These are phyloP conservation scores for Antrozous pallidus DNA, from an alignment of 2,797 vertebrate species.

Conservation along the genomic window DNA sequence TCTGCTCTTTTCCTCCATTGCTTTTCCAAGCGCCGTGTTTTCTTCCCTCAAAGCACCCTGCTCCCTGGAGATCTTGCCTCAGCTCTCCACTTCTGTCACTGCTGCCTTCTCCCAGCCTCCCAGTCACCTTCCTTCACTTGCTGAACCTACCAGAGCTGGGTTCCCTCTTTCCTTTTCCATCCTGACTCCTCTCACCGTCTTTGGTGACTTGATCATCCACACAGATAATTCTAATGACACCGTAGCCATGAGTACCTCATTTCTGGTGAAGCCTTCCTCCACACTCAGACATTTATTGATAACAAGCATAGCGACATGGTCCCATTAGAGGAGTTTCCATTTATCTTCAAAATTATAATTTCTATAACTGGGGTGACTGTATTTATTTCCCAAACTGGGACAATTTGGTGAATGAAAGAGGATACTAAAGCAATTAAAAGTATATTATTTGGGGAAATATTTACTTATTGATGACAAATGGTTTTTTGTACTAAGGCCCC, in stretches of 20 bases:
- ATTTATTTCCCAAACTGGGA: background rate
- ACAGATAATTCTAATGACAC: background rate
- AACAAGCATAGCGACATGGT: background rate
- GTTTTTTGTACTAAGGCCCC: slow-evolving; percentile 16
- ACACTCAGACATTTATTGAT: background rate
- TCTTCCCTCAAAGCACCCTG: background rate
- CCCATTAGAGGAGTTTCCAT: background rate
- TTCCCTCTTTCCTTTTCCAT: background rate
- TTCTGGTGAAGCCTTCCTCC: background rate
- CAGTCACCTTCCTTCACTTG: background rate
- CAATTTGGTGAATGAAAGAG: slow-evolving; percentile 3
- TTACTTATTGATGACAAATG: background rate
- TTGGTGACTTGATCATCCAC: background rate
- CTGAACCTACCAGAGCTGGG: background rate
- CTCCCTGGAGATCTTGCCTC: background rate
- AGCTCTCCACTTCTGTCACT: background rate
- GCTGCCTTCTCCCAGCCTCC: background rate
- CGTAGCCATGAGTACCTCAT: background rate
- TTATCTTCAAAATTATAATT: background rate
- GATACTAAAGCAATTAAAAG: background rate
- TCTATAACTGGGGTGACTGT: background rate
- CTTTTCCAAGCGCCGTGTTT: background rate
- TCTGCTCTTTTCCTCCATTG: background rate
- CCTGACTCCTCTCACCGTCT: background rate
- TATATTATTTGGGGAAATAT: background rate